These are phyloP conservation scores for Cryptus armator DNA, from an alignment of 2,888 invertebrate genomes.

Conservation along the genomic window DNA sequence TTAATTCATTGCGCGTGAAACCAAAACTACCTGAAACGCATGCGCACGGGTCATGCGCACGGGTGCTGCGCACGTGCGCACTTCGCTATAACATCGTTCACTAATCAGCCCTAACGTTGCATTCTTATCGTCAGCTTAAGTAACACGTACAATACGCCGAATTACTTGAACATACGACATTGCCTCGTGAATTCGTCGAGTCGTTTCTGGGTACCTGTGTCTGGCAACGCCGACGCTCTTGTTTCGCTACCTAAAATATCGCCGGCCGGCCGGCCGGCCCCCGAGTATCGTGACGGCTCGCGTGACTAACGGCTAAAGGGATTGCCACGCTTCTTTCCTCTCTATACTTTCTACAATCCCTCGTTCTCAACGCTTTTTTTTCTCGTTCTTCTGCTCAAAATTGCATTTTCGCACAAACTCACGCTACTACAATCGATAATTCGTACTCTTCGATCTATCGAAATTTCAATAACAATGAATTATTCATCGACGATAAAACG, in stretches of 20 bases:
- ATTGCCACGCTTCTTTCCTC: background rate
- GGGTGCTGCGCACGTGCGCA: constrained; percentile 69
- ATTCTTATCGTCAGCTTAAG: background rate
- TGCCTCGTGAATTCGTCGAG: constrained; percentile 23
- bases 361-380: no score
- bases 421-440: no score
- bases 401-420: no score
- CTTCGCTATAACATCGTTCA: background rate
- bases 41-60: constrained; percentile 15
- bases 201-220: background rate
- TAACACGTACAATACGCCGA: constrained; percentile 2
- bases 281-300: constrained; percentile 19
- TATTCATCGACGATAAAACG: no score
- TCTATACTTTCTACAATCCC: background rate
- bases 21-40: constrained; percentile 28
- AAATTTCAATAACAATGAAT: no score
- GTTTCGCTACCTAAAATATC: constrained; percentile 4
- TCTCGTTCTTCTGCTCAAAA: no score
- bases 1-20: background rate
- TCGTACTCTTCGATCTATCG: no score
- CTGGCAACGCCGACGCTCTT: constrained; percentile 4
- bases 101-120: background rate
- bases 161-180: constrained; percentile 19
- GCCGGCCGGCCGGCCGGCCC: constrained; percentile 10
- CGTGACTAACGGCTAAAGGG: constrained; percentile 17